A percentile compares a stretch with the other conserved stretches of the same genome.
Evolutionary conservation across 2,888 invertebrate species (phyloP).

Genomic region (Philaethria dido): DNA sequence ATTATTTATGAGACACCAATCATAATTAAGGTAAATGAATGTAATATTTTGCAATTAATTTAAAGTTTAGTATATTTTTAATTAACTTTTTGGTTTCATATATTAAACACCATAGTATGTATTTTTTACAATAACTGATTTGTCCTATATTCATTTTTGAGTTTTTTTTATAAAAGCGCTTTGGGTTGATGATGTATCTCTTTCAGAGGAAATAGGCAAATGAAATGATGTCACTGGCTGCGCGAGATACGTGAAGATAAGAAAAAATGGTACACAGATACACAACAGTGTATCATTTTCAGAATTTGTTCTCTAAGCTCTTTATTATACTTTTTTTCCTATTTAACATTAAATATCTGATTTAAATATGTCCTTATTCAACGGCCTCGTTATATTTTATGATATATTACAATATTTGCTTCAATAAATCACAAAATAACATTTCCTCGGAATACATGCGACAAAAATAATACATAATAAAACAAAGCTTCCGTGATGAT

Average conservation of each 20-base stretch:
- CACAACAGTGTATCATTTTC: neutral
- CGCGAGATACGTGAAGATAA: neutral
- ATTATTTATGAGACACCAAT: slow-evolving; percentile 1
- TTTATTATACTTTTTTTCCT: too few species aligned
- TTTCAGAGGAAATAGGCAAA: neutral
- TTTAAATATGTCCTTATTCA: too few species aligned
- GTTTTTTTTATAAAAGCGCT: too few species aligned
- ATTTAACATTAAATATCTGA: too few species aligned
- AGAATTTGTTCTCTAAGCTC: too few species aligned
- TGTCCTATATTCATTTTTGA: too few species aligned
- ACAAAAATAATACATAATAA: neutral
- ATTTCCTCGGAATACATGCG: neutral
- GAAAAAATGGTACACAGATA: neutral
- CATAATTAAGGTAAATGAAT: neutral
- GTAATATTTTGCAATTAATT: neutral
- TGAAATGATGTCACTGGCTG: neutral
- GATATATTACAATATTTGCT: neutral
- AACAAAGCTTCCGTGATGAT: neutral
- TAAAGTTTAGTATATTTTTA: neutral
- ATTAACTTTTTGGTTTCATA: too few species aligned
- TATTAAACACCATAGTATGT: too few species aligned
- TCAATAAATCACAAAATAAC: neutral
- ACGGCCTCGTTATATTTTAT: too few species aligned
- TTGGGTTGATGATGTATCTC: too few species aligned
- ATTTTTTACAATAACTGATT: too few species aligned